Base-by-base conservation (phyloP, 2,113 vertebrate genomes). In the Percina caprodes region DNA sequence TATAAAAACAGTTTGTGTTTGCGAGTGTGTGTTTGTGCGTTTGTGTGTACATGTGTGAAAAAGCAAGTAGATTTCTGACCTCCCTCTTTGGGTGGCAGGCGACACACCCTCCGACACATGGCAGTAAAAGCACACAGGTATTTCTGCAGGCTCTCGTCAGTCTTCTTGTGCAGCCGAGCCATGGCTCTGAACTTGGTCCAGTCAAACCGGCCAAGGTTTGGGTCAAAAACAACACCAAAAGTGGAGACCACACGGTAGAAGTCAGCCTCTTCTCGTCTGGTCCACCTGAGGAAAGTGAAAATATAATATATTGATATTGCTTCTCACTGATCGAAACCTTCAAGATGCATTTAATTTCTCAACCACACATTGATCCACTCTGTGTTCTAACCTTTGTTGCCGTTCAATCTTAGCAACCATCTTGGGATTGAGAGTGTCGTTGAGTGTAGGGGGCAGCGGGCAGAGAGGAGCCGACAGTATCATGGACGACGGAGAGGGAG, bases 131-230 rank as follows among this genome's bases (percentile, higher is more conserved):
- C 95, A 80, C 97, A 98, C 54, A 99, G 92, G 91, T 99, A 99
- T 76, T 99, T 99, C 92, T 98, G 97, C 87, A 99, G 93, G 88
- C 98, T 99, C 79, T 97, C 97, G 2, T 99, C 98, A 0, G 98
- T 99, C 87, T 99, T 99, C 93, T 99, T 99, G 92, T 99, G 97
- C 24, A 99, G 94, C 18, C 98, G 95, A 58, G 98, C 98, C 97
- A 99, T 99, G 1, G 98, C 98, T 91, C 98, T 93, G 88, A 99
- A 99, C 91, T 99, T 99, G 88, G 98, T 98, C 98, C 98, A 99
- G 88, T 99, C 98, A 86, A 99, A 99, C 0, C 95, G 93, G 6
- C 96, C 96, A 56, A 97, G 93, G 69, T 95, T 97, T 18, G 98
- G 98, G 90, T 99, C 97, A 88, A 99, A 99, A 59, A 99, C 98